Percentiles rank a stretch among this genome's conserved stretches.
These are phyloP conservation scores for Stegostoma tigrinum DNA, from an alignment of 2,113 vertebrate genomes.

Conservation along the genomic window DNA sequence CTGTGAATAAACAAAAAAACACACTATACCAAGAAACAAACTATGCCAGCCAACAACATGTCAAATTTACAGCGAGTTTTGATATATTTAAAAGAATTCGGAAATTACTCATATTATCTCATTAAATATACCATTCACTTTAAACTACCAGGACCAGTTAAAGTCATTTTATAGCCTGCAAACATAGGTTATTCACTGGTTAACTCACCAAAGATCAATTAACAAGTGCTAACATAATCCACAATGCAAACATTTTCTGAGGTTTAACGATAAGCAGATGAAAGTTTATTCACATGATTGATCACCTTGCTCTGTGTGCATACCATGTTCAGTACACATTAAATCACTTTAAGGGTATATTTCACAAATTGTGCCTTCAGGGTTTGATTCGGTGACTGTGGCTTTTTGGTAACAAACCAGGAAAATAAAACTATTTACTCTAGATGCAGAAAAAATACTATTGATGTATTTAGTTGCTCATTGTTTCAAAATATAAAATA, in stretches of 20 bases:
- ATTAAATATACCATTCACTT: neutral
- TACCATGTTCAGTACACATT: slow-evolving; percentile 20
- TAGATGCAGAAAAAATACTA: neutral
- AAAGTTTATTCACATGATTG: slow-evolving; percentile 24
- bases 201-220: slow-evolving; percentile 25
- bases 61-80: neutral
- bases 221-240: slow-evolving; percentile 26
- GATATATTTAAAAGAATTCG: slow-evolving; percentile 1
- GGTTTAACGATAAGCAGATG: slow-evolving; percentile 31
- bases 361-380: slow-evolving; percentile 34
- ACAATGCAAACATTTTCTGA: slow-evolving; percentile 24
- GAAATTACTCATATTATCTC: neutral
- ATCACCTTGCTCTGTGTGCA: neutral
- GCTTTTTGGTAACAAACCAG: neutral
- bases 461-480: slow-evolving; percentile 1
- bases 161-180: neutral
- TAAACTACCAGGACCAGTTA: neutral
- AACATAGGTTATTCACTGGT: slow-evolving; percentile 21
- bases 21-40: neutral
- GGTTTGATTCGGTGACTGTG: slow-evolving; percentile 2
- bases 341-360: slow-evolving; percentile 24
- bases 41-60: neutral
- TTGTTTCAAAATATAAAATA: neutral
- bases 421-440: neutral
- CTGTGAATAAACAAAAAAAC: too few relatives aligned